A percentile compares a stretch with the other conserved stretches of the same genome.
Conservation (phyloP, 2,888 invertebrate genomes). For the Himalopsyche tibetana region DNA sequence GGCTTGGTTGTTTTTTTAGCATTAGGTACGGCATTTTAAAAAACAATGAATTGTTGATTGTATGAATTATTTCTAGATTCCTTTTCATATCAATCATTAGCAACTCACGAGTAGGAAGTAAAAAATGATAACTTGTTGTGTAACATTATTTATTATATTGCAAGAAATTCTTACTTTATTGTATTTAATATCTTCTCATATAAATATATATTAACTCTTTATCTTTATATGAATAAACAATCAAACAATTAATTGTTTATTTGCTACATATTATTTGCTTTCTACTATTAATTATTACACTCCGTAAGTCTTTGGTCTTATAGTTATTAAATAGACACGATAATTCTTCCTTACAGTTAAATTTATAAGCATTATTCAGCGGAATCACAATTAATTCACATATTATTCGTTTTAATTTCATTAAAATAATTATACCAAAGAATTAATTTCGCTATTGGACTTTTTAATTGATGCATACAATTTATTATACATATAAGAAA, state of each 20-base stretch:
- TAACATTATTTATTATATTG: neutral
- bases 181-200: too few species aligned
- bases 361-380: too few species aligned
- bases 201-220: neutral
- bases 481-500: too few species aligned
- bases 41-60: conserved; percentile 10
- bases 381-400: too few species aligned
- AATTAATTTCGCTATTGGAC: too few species aligned
- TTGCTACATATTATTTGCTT: neutral
- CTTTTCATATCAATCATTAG: neutral
- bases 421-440: too few species aligned
- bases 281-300: too few species aligned
- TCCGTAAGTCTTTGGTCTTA: too few species aligned
- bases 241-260: neutral
- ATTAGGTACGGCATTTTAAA: neutral
- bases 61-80: conserved; percentile 3
- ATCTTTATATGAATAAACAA: neutral
- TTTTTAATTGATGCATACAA: too few species aligned
- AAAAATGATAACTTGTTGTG: neutral
- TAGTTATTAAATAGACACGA: too few species aligned
- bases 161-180: neutral
- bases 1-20: neutral
- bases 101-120: conserved; percentile 1
- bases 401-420: too few species aligned
- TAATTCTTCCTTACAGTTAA: too few species aligned